Conservation (phyloP, 2,888 invertebrate genomes). For the Eupithecia subumbrata region DNA sequence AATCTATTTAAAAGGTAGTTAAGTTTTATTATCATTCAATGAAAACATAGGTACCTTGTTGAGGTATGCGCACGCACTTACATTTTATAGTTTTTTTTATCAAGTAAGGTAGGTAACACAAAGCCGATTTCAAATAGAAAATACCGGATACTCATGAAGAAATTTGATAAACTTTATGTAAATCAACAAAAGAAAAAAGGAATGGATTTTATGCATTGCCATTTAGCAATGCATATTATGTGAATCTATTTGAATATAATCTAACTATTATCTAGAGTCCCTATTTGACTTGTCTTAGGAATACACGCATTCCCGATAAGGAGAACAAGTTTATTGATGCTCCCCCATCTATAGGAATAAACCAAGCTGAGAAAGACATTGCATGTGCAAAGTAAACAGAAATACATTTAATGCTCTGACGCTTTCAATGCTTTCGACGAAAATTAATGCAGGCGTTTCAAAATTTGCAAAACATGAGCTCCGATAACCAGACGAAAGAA, state of each 20-base stretch:
- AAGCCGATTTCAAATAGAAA: background rate
- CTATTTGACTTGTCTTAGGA: background rate
- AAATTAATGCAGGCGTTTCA: slow-evolving; percentile 37
- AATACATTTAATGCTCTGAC: slow-evolving; percentile 15
- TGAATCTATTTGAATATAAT: slow-evolving; percentile 25
- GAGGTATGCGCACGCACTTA: slow-evolving; percentile 32
- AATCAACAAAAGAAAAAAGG: too few species aligned
- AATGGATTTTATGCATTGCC: background rate
- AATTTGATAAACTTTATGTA: background rate
- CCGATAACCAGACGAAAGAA: slow-evolving; percentile 36
- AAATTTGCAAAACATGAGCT: slow-evolving; percentile 37
- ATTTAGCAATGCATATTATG: background rate
- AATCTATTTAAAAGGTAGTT: slow-evolving; percentile 28
- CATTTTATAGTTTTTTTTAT: slow-evolving; percentile 18
- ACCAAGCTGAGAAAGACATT: slow-evolving; percentile 21
- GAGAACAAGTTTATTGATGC: slow-evolving; percentile 26
- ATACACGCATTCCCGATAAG: slow-evolving; percentile 23
- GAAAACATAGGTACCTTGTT: slow-evolving; percentile 24
- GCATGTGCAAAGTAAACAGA: slow-evolving; percentile 29
- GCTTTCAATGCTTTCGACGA: slow-evolving; percentile 35
- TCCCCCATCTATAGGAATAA: slow-evolving; percentile 12
- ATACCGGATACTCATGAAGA: background rate
- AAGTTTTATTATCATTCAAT: slow-evolving; percentile 27
- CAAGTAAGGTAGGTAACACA: background rate
- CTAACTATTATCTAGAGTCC: background rate